phyloP scores from a whole-genome alignment of 2,113 vertebrate genomes.

The Uropsilus gracilis region DNA sequence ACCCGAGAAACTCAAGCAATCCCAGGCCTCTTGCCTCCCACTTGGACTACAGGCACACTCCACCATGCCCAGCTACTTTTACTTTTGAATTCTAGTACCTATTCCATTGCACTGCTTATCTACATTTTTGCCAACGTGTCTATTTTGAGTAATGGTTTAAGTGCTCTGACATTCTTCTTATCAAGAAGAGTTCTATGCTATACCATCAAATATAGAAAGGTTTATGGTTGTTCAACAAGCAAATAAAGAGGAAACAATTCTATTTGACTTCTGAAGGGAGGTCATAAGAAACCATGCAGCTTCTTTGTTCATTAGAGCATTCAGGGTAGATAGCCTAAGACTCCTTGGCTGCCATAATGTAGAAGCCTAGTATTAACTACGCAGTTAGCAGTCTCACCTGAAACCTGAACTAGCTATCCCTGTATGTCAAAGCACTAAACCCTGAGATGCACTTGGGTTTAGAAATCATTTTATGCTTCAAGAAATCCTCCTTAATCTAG shows the following conservation, averaged over 20 bases:
- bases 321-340: not conserved
- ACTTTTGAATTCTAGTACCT: conserved; percentile 22
- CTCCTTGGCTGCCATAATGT: not conserved
- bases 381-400: not conserved
- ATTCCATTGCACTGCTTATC: not conserved
- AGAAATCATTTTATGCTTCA: conserved; percentile 9
- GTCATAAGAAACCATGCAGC: not conserved
- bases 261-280: not conserved
- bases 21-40: no score
- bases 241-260: not conserved
- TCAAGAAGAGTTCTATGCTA: not conserved
- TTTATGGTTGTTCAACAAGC: not conserved
- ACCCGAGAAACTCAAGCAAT: no score
- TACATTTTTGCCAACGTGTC: not conserved
- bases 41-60: no score
- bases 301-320: not conserved
- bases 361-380: conserved; percentile 1
- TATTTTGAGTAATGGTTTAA: conserved; percentile 19
- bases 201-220: not conserved
- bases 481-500: conserved; percentile 22
- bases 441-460: not conserved
- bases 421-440: not conserved
- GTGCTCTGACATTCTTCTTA: not conserved
- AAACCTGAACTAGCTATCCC: not conserved
- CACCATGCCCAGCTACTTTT: no score